Evolutionary conservation across 2,113 vertebrate genomes (phyloP).

Genomic region (Ammodytes dubius): DNA sequence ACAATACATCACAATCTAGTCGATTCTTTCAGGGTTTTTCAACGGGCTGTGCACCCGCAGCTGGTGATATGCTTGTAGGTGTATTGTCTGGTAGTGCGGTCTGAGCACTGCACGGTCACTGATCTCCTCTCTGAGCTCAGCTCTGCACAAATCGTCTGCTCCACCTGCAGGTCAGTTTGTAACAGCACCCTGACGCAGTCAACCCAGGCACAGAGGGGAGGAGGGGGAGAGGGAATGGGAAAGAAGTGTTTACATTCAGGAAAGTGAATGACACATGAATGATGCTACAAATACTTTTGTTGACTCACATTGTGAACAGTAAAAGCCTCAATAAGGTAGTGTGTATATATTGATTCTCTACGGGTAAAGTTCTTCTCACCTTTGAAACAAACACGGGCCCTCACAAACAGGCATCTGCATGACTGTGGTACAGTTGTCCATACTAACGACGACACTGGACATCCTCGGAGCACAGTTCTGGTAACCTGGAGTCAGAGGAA

Average conservation of each 20-base stretch:
- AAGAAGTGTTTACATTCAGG: not conserved
- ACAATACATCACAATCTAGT: not conserved
- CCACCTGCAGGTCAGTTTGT: constrained; percentile 33
- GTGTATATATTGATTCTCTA: not conserved
- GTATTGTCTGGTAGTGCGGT: constrained; percentile 14
- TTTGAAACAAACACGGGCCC: constrained; percentile 69
- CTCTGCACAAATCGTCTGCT: constrained; percentile 8
- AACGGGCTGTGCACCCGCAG: constrained; percentile 49
- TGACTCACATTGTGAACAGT: not conserved
- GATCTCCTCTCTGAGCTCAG: not conserved
- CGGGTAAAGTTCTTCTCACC: constrained; percentile 50
- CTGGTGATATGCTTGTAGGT: constrained; percentile 57
- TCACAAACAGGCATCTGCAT: constrained; percentile 68
- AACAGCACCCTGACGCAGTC: constrained; percentile 34
- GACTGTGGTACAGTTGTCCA: constrained; percentile 56
- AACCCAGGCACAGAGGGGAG: not conserved
- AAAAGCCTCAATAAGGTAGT: not conserved
- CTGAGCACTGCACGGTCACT: constrained; percentile 43
- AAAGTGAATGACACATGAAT: not conserved
- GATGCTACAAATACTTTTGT: not conserved
- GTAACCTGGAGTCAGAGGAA: constrained; percentile 62
- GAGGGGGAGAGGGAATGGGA: not conserved
- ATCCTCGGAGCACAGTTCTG: constrained; percentile 59
- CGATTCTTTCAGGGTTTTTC: not conserved
- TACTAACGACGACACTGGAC: constrained; percentile 36